Evolutionary conservation across 2,888 invertebrate genomes (phyloP), one percentile per base, ranked within the genome.

Genomic region (Morpho achilles): DNA sequence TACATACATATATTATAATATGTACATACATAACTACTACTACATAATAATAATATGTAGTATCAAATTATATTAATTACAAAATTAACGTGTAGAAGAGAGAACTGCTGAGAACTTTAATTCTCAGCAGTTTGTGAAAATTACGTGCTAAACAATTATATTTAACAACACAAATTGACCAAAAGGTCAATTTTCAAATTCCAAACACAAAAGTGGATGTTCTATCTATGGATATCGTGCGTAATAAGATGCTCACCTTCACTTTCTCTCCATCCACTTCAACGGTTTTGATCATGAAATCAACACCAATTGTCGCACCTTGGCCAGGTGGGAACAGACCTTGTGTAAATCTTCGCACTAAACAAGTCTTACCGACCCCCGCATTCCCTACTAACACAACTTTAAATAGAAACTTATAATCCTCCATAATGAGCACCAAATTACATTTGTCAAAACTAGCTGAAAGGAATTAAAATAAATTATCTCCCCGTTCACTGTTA

Each of bases 211-310:
- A 8, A 40, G 22, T 40, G 22, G 42, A 16, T 48, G 48, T 40
- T 41, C 22, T 45, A 22, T 8, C 43, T 55, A 43, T 46, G 56
- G 39, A 10, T 48, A 48, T 54, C 40, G 46, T 55, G 60, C 59
- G 57, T 59, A 62, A 62, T 62, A 62, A 57, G 57, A 39, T 63
- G 63, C 63, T 84, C 91, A 96, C 96, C 93, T 97, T 97, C 72
- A 97, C 96, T 94, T 96, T 97, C 87, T 97, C 97, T 77, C 96
- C 96, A 74, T 97, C 98, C 59, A 99, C 97, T 92, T 98, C 98
- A 7, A 99, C 97, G 56, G 98, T 98, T 91, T 99, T 99, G 64
- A 99, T 99, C 98, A 99, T 98, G 84, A 99, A 99, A 92, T 99
- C 99, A 39, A 99, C 99, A 59, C 99, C 99, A 74, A 99, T 99